Base-by-base conservation (phyloP, 2,888 invertebrate genomes). In the Ametastegia equiseti region DNA sequence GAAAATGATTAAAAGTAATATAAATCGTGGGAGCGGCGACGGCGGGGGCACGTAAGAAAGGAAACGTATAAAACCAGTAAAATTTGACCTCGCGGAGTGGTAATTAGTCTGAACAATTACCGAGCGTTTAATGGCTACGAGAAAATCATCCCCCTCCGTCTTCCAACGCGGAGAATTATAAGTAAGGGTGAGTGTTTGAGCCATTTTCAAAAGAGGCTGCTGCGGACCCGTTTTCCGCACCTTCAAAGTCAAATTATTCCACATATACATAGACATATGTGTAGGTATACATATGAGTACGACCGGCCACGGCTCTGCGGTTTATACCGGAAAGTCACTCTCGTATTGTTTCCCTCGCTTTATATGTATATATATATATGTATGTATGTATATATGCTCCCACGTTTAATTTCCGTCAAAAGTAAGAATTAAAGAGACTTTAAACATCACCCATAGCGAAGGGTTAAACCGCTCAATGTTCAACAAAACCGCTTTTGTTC, bases 231-330 rank as follows among this genome's bases (percentile, higher is more conserved):
- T 33, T 54, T 50, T 19, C 36, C n/a, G 19, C 30, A 11, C 23
- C 54, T 54, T 75, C 54, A 75, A 75, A 75, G 75, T 75, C 9
- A 75, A 75, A 75, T 75, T 75, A 75, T 36, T 23, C 67, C 30
- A 71, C 71, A n/a, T 30, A 47, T 27, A 71, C 13, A 30, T n/a
- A n/a, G n/a, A n/a, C n/a, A n/a, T n/a, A n/a, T n/a, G n/a, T n/a
- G n/a, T n/a, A n/a, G n/a, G n/a, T n/a, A n/a, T n/a, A n/a, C n/a
- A n/a, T n/a, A n/a, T n/a, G n/a, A n/a, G n/a, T n/a, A n/a, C n/a
- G n/a, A n/a, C n/a, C n/a, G n/a, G n/a, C n/a, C n/a, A n/a, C n/a
- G n/a, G 36, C n/a, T 3, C 7, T n/a, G 27, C 30, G 63, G 36
- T 65, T 65, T 9, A 36, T 30, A 47, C 1, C 7, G 27, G 11